These are phyloP conservation scores for Pteropus alecto DNA, from an alignment of 2,113 vertebrate genomes.

Conservation along the genomic window DNA sequence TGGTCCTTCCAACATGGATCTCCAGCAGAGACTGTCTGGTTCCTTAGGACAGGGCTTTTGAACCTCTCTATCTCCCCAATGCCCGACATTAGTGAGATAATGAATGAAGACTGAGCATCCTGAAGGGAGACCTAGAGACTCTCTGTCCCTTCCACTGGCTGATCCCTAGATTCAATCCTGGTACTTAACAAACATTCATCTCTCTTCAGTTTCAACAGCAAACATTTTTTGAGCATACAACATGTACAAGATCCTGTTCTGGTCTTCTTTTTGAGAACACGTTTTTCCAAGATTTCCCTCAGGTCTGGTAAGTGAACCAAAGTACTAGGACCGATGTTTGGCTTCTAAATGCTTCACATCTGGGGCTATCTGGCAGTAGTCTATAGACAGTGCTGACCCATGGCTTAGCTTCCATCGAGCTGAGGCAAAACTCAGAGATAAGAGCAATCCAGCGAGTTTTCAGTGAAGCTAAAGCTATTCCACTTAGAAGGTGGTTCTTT, in stretches of 20 bases:
- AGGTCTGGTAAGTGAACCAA: not conserved
- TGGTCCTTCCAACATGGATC: not conserved
- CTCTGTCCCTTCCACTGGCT: not conserved
- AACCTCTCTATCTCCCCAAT: not conserved
- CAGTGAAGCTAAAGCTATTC: not conserved
- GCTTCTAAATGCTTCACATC: not conserved
- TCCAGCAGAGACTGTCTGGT: not conserved
- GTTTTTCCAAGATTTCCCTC: not conserved
- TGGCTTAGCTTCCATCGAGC: not conserved
- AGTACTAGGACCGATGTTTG: not conserved
- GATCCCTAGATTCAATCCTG: not conserved
- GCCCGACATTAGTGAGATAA: rapidly evolving
- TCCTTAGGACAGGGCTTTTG: not conserved
- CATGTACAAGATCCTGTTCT: not conserved
- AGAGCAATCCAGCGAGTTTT: not conserved
- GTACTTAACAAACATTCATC: not conserved
- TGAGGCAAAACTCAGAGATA: not conserved
- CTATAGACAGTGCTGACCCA: not conserved
- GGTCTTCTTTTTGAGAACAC: not conserved
- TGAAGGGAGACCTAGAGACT: not conserved
- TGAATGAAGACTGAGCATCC: rapidly evolving
- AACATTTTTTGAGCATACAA: not conserved
- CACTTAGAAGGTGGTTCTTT: not conserved
- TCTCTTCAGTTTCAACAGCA: not conserved
- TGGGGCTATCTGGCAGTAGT: not conserved